These are phyloP conservation scores for Dendroctonus valens DNA, from an alignment of 1,140 invertebrate species.

Conservation along the genomic window DNA sequence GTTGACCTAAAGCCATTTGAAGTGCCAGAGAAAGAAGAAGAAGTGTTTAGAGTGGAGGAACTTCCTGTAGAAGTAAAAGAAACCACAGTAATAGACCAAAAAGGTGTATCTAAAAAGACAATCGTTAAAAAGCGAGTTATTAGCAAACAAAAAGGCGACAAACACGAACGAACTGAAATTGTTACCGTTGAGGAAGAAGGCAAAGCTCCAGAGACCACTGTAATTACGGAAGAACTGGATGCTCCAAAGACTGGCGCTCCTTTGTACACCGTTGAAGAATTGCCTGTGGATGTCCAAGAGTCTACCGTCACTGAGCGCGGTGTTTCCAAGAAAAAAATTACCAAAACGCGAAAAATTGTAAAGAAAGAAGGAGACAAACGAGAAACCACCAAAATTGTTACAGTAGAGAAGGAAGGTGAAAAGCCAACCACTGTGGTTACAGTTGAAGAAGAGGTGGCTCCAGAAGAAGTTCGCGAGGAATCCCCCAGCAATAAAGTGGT, in stretches of 20 bases:
- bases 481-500: slow-evolving; percentile 21
- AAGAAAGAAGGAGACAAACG: slow-evolving; percentile 33
- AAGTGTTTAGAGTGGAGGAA: slow-evolving; percentile 39
- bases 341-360: slow-evolving; percentile 37
- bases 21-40: slow-evolving; percentile 41
- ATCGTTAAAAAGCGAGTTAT: slow-evolving; percentile 42
- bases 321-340: slow-evolving; percentile 41
- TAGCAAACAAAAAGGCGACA: slow-evolving; percentile 44
- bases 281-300: slow-evolving; percentile 41
- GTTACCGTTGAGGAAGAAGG: slow-evolving; percentile 41
- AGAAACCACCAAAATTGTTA: slow-evolving; percentile 44
- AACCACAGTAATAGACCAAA: slow-evolving; percentile 35
- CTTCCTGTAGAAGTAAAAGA: slow-evolving; percentile 44
- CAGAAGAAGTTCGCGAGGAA: slow-evolving; percentile 24
- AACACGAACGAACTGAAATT: slow-evolving; percentile 40
- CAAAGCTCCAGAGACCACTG: slow-evolving; percentile 39
- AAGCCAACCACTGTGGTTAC: slow-evolving; percentile 45
- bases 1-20: slow-evolving; percentile 43
- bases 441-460: slow-evolving; percentile 39
- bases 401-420: slow-evolving; percentile 50
- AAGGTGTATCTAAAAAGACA: slow-evolving; percentile 46
- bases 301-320: slow-evolving; percentile 36
- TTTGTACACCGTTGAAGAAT: slow-evolving; percentile 42
- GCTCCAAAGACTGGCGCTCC: slow-evolving; percentile 4
- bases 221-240: slow-evolving; percentile 41